phyloP scores from a whole-genome alignment of 2,888 invertebrate species.

The Tetragnatha montana region DNA sequence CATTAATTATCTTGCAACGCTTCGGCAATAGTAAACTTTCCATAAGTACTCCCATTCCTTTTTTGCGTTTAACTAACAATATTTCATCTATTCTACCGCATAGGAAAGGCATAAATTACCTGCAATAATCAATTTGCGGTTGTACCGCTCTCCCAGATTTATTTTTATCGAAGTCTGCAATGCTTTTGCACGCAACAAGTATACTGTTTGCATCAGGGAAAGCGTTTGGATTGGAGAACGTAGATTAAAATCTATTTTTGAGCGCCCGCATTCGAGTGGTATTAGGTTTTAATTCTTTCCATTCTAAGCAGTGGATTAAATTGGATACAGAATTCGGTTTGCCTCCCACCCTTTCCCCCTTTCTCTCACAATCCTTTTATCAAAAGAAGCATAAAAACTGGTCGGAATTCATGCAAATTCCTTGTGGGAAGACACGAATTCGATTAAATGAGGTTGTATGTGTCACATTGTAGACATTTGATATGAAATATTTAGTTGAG shows the following conservation, averaged over 20 bases:
- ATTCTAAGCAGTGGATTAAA: not conserved
- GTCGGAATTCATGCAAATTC: too few relatives aligned
- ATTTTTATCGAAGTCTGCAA: not conserved
- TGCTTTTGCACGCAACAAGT: not conserved
- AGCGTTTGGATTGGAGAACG: not conserved
- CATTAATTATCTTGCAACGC: not conserved
- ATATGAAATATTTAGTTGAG: too few relatives aligned
- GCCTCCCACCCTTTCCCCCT: too few relatives aligned
- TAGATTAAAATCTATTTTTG: not conserved
- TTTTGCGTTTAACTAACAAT: not conserved
- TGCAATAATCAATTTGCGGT: not conserved
- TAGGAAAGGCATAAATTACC: not conserved
- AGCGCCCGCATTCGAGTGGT: not conserved
- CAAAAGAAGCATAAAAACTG: too few relatives aligned
- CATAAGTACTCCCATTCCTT: not conserved
- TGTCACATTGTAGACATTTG: too few relatives aligned
- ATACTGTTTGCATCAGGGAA: not conserved
- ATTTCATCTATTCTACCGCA: not conserved
- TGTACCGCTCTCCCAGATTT: not conserved
- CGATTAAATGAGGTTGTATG: too few relatives aligned
- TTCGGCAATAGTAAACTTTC: not conserved
- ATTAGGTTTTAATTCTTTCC: not conserved
- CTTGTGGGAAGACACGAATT: too few relatives aligned
- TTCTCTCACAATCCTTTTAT: too few relatives aligned
- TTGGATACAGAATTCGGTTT: not conserved